These are phyloP conservation scores for Malaclemys terrapin DNA, from an alignment of 2,113 vertebrate species.

Conservation along the genomic window DNA sequence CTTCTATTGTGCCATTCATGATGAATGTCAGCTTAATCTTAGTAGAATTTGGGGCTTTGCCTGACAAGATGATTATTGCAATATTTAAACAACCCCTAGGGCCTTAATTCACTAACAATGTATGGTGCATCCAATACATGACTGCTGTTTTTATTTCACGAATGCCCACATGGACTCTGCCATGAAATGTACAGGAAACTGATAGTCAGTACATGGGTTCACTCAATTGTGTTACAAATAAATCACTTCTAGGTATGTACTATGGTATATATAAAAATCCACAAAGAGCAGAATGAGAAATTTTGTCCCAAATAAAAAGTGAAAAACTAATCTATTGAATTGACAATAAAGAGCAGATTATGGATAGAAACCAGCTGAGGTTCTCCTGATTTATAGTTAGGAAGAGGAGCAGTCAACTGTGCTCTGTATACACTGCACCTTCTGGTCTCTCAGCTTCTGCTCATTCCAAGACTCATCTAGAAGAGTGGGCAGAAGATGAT, in stretches of 20 bases:
- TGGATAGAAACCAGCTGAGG: not conserved
- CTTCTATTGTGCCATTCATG: conserved; percentile 73
- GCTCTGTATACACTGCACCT: not conserved
- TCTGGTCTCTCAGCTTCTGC: accelerated
- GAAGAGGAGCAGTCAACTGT: not conserved
- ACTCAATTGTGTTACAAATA: not conserved
- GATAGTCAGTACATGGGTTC: not conserved
- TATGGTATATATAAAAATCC: not conserved
- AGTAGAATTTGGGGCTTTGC: conserved; percentile 67
- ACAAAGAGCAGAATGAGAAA: not conserved
- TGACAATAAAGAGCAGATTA: not conserved
- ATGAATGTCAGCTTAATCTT: conserved; percentile 73
- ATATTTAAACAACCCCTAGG: conserved; percentile 74
- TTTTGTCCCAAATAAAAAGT: not conserved
- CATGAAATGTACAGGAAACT: conserved; percentile 1
- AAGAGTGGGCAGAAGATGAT: not conserved
- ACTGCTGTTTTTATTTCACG: conserved; percentile 5
- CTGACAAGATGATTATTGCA: conserved; percentile 75
- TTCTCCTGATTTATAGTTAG: not conserved
- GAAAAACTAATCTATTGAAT: not conserved
- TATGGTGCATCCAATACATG: not conserved
- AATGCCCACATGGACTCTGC: conserved; percentile 29
- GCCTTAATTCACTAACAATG: conserved; percentile 63
- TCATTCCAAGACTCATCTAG: not conserved
- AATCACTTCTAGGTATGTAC: not conserved